These are phyloP conservation scores for Coryphaenoides rupestris DNA, from an alignment of 2,113 vertebrate genomes.

Conservation along the genomic window DNA sequence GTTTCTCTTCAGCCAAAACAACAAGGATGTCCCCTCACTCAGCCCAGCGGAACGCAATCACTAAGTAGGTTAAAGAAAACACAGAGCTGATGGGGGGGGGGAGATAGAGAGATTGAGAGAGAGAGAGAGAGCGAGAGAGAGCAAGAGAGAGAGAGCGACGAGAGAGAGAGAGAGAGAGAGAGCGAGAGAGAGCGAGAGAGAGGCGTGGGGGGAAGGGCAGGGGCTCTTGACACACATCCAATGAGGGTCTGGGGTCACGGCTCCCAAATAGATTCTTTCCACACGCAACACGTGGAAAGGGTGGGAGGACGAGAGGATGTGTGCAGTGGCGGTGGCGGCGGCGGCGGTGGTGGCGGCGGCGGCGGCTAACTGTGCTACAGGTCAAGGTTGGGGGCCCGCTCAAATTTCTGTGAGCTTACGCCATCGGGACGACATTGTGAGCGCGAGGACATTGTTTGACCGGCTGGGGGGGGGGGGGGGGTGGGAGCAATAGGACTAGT, in stretches of 20 bases:
- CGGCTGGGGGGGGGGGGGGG: too few relatives aligned
- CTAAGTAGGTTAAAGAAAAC: constrained; percentile 60
- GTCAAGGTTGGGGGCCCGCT: constrained; percentile 29
- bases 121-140: too few relatives aligned
- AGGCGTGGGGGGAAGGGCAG: constrained; percentile 2
- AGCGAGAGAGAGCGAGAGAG: too few relatives aligned
- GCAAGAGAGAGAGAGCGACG: too few relatives aligned
- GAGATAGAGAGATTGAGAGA: too few relatives aligned
- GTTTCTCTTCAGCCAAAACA: background rate
- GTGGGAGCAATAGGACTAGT: too few relatives aligned
- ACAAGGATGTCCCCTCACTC: background rate
- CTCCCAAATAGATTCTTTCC: constrained; percentile 49
- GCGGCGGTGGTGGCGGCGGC: too few relatives aligned
- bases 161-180: too few relatives aligned
- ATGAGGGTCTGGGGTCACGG: constrained; percentile 36
- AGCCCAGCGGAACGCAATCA: constrained; percentile 5
- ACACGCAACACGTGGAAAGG: constrained; percentile 16
- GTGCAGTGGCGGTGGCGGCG: too few relatives aligned
- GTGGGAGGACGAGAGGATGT: constrained; percentile 6
- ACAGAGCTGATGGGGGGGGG: constrained; percentile 13
- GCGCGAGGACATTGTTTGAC: too few relatives aligned
- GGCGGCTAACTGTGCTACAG: constrained; percentile 8
- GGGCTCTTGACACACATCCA: constrained; percentile 31
- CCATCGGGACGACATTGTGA: too few relatives aligned
- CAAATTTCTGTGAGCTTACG: too few relatives aligned